These are phyloP conservation scores for Potamarius usumacintae DNA, from an alignment of 2,113 vertebrate species.

Conservation along the genomic window DNA sequence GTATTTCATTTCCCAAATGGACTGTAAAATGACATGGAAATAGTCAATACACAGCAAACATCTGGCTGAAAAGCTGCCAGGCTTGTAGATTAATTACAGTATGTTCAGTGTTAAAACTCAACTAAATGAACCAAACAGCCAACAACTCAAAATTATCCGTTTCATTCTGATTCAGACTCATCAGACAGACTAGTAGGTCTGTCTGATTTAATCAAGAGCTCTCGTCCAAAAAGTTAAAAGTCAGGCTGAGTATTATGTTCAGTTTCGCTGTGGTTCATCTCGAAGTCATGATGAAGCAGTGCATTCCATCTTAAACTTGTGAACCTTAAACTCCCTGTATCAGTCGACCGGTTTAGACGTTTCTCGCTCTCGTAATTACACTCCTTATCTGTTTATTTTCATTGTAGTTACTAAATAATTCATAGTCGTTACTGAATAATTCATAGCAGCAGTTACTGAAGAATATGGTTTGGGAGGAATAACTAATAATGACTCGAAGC, in stretches of 20 bases:
- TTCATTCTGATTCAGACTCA: neutral
- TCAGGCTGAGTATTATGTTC: neutral
- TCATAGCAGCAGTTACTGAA: neutral
- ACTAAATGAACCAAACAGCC: neutral
- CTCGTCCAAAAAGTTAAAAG: neutral
- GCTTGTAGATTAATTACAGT: neutral
- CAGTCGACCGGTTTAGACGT: neutral
- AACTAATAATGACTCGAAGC: neutral
- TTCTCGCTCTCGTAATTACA: neutral
- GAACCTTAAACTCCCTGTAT: neutral
- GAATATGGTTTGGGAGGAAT: neutral
- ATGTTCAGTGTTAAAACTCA: neutral
- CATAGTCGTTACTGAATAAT: neutral
- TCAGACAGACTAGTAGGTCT: neutral
- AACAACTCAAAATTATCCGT: neutral
- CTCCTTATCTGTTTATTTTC: neutral
- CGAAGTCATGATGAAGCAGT: neutral
- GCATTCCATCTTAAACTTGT: neutral
- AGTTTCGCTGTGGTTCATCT: neutral
- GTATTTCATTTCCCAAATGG: neutral
- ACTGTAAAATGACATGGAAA: conserved; percentile 34
- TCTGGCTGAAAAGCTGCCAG: conserved; percentile 38
- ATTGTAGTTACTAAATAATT: neutral
- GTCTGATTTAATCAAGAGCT: neutral
- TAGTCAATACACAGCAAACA: conserved; percentile 36